These are phyloP conservation scores for Venturia canescens DNA, from an alignment of 1,140 invertebrate genomes.

Conservation along the genomic window DNA sequence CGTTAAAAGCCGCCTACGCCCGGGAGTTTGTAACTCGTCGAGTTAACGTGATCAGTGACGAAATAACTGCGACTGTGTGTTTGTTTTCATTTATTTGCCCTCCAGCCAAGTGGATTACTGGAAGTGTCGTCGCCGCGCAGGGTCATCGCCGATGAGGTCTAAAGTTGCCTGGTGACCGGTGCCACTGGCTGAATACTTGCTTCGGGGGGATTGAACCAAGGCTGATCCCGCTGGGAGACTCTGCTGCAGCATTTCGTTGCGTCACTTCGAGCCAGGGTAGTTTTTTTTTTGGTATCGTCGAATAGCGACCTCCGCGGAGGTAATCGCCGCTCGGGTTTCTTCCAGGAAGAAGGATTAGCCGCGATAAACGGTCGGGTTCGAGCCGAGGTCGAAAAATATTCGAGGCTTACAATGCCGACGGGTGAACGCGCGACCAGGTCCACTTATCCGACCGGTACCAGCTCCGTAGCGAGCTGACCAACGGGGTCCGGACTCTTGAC, in stretches of 20 bases:
- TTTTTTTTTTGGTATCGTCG: too few relatives aligned
- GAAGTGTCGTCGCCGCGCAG: background rate
- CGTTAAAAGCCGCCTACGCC: background rate
- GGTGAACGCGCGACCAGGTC: background rate
- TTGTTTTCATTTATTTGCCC: too few relatives aligned
- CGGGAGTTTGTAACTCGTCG: too few relatives aligned
- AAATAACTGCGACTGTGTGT: too few relatives aligned
- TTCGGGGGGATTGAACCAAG: background rate
- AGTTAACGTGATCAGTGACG: too few relatives aligned
- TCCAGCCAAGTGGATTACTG: slow-evolving; percentile 24
- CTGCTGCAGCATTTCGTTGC: too few relatives aligned
- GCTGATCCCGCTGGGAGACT: too few relatives aligned
- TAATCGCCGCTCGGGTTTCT: too few relatives aligned
- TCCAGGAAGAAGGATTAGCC: background rate
- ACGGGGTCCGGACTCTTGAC: slow-evolving; percentile 44
- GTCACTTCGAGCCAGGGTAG: too few relatives aligned
- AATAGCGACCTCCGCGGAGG: too few relatives aligned
- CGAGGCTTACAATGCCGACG: slow-evolving; percentile 30
- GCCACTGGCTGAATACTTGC: background rate
- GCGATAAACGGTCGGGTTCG: background rate
- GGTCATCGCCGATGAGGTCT: background rate
- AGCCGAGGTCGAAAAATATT: background rate
- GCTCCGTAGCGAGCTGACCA: slow-evolving; percentile 53
- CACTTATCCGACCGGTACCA: slow-evolving; percentile 13
- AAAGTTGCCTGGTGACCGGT: background rate